Percentiles rank a stretch among this genome's conserved stretches.
Conservation (phyloP, 2,888 invertebrate genomes). For the Podotricha telesiphe region DNA sequence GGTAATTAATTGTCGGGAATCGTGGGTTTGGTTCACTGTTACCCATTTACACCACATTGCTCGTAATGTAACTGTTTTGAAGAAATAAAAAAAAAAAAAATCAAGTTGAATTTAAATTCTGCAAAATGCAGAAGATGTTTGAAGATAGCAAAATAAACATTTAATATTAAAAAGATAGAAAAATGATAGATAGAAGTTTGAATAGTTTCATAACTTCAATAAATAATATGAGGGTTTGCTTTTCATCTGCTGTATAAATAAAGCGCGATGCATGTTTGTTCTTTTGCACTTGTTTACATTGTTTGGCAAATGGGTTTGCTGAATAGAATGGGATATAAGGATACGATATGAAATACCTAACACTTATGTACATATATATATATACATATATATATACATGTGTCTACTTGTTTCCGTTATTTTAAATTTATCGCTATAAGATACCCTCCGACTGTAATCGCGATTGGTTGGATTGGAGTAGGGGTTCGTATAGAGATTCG, state of each 20-base stretch:
- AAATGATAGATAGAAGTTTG: not conserved
- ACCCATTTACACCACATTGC: too few species aligned
- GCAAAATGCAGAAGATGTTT: not conserved
- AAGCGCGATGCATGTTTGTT: constrained; percentile 18
- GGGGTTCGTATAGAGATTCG: too few species aligned
- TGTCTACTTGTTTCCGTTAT: too few species aligned
- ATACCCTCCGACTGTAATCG: too few species aligned
- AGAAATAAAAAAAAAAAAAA: too few species aligned
- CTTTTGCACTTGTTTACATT: constrained; percentile 24
- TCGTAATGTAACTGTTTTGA: too few species aligned
- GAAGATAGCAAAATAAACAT: not conserved
- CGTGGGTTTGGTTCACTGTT: too few species aligned
- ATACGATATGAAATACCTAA: not conserved
- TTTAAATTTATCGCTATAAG: too few species aligned
- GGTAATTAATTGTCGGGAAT: too few species aligned
- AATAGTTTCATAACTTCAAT: not conserved
- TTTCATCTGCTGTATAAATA: constrained; percentile 28
- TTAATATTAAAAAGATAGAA: not conserved
- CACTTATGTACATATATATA: too few species aligned
- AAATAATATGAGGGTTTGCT: constrained; percentile 2
- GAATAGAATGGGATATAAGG: not conserved
- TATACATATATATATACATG: too few species aligned
- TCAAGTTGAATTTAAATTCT: not conserved
- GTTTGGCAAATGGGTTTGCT: constrained; percentile 15
- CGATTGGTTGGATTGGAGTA: too few species aligned